Evolutionary conservation across 2,888 invertebrate species (phyloP), one percentile per base, ranked within the genome.

Genomic region (Luperina nickerlii): DNA sequence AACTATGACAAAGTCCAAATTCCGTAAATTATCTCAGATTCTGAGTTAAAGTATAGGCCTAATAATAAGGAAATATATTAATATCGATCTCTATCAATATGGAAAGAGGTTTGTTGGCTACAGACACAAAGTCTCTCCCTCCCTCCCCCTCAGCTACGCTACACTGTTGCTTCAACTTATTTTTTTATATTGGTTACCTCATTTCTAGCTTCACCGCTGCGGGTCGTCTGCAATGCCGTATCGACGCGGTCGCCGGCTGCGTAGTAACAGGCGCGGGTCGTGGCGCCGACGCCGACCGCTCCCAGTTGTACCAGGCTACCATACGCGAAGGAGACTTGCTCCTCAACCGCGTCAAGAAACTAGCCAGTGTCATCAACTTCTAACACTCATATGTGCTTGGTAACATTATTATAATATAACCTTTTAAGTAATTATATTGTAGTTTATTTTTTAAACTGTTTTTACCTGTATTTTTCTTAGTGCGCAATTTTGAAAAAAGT

Each of bases 291-390:
- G 96, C 97, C 11, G 97, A 97, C 91, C 96, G 97, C 88, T 97
- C 97, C 45, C 97, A 97, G 78, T 97, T 98, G 86, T 99, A 99
- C 97, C 99, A 99, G 97, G 98, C 99, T 2, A 99, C 99, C 90
- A 99, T 99, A 87, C 99, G 99, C 93, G 99, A 99, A 95, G 99
- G 99, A 13, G 99, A 99, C 96, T 97, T 99, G 82, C 97, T 99
- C 18, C 98, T 99, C 83, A 99, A 99, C 95, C 98, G 99, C 92
- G 99, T 99, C 90, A 99, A 99, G 97, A 99, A 99, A 96, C 97
- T 99, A 81, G 99, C 99, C 90, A 98, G 99, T 94, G 99, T 99
- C 90, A 99, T 99, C 95, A 99, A 99, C 97, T 99, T 99, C 97
- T 99, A 98, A 97, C 74, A 74, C 62, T 75, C 69, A 76, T 83